phyloP scores from a whole-genome alignment of 2,797 vertebrate species.

The Argentina silus region DNA sequence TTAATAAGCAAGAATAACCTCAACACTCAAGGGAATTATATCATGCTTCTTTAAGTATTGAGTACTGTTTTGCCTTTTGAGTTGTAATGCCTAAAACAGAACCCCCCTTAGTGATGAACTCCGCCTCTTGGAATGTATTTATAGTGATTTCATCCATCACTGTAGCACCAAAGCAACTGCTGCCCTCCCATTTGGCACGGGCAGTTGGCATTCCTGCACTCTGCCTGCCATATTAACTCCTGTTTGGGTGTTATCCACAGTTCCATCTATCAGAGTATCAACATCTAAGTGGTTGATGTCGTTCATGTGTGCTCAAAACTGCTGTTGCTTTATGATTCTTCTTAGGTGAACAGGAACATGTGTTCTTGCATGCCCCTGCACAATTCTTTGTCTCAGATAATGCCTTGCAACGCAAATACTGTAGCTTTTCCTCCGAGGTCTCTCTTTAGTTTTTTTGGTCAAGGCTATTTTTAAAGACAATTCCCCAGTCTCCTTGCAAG shows the following conservation, averaged over 20 bases:
- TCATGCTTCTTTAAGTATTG: too few species aligned
- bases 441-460: not conserved
- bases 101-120: slow-evolving; percentile 15
- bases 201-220: slow-evolving; percentile 51
- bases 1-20: too few species aligned
- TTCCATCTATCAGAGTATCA: not conserved
- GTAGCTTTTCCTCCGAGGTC: not conserved
- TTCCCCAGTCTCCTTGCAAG: slow-evolving; percentile 4
- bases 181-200: slow-evolving; percentile 56
- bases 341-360: not conserved
- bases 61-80: not conserved
- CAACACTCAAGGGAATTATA: too few species aligned
- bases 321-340: not conserved
- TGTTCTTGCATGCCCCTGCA: not conserved
- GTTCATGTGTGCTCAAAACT: too few species aligned
- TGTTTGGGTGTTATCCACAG: slow-evolving; percentile 2
- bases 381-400: too few species aligned
- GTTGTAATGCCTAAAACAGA: not conserved
- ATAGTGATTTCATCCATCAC: slow-evolving; percentile 69
- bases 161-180: slow-evolving; percentile 64
- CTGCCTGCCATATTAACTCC: slow-evolving; percentile 51
- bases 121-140: slow-evolving; percentile 69
- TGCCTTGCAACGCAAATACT: not conserved
- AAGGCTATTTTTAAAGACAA: not conserved
- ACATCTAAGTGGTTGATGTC: too few species aligned